Evolutionary conservation across 1,140 invertebrate genomes (phyloP).

Genomic region (Melitaea cinxia): DNA sequence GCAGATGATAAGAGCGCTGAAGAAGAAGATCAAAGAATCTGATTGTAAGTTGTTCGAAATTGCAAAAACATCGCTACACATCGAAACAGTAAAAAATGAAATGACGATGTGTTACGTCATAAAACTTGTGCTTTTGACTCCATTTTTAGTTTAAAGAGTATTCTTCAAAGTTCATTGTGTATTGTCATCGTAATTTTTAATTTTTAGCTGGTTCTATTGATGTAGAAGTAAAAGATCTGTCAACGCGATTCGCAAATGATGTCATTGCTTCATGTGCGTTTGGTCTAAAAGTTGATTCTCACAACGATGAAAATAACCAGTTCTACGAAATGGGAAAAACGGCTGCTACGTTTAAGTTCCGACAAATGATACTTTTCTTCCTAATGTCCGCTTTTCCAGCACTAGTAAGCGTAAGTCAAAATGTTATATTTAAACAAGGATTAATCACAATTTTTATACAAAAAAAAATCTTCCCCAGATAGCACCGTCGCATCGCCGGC

Average conservation of each 20-base stretch:
- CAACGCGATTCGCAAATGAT: conserved; percentile 81
- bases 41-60: too few species aligned
- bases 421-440: not conserved
- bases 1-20: not conserved
- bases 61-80: too few species aligned
- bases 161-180: too few species aligned
- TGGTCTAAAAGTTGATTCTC: conserved; percentile 82
- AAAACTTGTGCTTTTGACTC: too few species aligned
- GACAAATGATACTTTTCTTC: conserved; percentile 30
- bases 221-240: conserved; percentile 50
- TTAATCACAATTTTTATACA: too few species aligned
- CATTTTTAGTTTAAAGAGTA: too few species aligned
- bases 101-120: too few species aligned
- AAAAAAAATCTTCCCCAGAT: too few species aligned
- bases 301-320: conserved; percentile 75
- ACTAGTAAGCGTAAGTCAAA: conserved; percentile 18
- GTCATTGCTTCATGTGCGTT: conserved; percentile 73
- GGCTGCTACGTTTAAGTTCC: conserved; percentile 41
- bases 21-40: too few species aligned
- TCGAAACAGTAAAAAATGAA: too few species aligned
- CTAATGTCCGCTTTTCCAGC: conserved; percentile 19
- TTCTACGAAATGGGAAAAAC: conserved; percentile 80
- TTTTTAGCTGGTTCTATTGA: not conserved
- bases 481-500: too few species aligned
- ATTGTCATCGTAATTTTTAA: too few species aligned